These are phyloP conservation scores for Phenganax stokvisi DNA, from an alignment of 92 coral and sea anemone genomes.

Conservation along the genomic window DNA sequence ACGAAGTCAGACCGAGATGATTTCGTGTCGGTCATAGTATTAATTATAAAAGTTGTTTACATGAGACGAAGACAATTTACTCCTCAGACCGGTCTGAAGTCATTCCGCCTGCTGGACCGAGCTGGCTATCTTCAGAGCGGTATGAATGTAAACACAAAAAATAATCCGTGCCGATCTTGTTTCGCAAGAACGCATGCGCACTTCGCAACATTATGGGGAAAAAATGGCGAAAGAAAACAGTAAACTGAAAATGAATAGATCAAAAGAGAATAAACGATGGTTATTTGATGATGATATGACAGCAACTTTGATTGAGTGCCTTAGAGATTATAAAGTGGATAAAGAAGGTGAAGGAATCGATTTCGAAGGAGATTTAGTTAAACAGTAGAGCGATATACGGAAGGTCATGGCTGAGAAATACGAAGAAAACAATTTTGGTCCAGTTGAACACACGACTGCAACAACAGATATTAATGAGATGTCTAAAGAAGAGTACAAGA, in stretches of 20 bases:
- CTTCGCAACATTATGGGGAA: not conserved
- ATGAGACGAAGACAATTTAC: not conserved
- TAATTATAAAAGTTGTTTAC: constrained; percentile 4
- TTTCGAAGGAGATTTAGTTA: not conserved
- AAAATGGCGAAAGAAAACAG: not conserved
- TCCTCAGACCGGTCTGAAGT: constrained; percentile 9
- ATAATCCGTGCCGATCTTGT: not conserved
- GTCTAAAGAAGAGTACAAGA: constrained; percentile 39
- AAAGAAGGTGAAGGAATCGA: constrained; percentile 1
- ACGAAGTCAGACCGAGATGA: constrained; percentile 6
- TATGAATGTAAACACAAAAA: constrained; percentile 1
- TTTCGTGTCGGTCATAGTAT: not conserved
- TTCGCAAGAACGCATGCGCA: not conserved
- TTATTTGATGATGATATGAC: constrained; percentile 7
- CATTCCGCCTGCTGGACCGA: not conserved
- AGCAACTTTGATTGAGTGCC: constrained; percentile 14
- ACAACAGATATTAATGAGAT: constrained; percentile 29
- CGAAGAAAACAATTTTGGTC: constrained; percentile 7
- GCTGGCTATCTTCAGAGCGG: not conserved
- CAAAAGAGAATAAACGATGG: not conserved
- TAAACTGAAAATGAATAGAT: too few relatives aligned
- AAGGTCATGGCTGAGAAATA: constrained; percentile 22
- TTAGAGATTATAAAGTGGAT: not conserved
- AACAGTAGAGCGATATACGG: constrained; percentile 18
- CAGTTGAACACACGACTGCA: not conserved